phyloP scores from a whole-genome alignment of 2,797 vertebrate genomes.

The Pangasius mekongensis region DNA sequence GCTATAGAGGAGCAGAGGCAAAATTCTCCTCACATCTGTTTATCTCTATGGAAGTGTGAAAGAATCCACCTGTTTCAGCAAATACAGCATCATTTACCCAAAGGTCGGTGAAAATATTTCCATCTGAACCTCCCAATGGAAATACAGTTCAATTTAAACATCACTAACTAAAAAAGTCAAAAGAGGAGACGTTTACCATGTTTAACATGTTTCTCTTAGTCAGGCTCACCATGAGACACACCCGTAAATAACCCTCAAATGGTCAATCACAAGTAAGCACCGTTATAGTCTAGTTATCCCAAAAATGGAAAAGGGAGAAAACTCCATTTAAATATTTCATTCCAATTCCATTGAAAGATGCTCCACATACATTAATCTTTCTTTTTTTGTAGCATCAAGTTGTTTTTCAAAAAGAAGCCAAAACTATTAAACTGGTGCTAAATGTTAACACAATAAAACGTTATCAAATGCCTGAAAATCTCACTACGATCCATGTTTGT shows the following conservation, averaged over 20 bases:
- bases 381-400: not conserved
- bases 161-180: not conserved
- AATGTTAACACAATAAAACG: not conserved
- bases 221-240: not conserved
- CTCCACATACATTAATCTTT: not conserved
- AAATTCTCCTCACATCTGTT: not conserved
- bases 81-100: not conserved
- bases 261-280: not conserved
- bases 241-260: not conserved
- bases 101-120: not conserved
- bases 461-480: not conserved
- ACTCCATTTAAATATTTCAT: not conserved
- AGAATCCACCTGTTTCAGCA: not conserved
- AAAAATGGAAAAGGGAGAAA: not conserved
- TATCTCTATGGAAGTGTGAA: not conserved
- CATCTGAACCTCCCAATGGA: not conserved
- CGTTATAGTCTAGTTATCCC: not conserved
- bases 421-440: not conserved
- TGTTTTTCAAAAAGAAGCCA: not conserved
- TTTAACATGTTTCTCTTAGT: not conserved
- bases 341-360: not conserved
- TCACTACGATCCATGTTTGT: not conserved
- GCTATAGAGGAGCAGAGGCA: not conserved
- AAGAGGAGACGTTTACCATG: not conserved
- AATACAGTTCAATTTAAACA: not conserved